Percentiles rank a stretch among this genome's conserved stretches.
These are phyloP conservation scores for Phyllotis vaccarum DNA, from an alignment of 2,797 vertebrate species.

Conservation along the genomic window DNA sequence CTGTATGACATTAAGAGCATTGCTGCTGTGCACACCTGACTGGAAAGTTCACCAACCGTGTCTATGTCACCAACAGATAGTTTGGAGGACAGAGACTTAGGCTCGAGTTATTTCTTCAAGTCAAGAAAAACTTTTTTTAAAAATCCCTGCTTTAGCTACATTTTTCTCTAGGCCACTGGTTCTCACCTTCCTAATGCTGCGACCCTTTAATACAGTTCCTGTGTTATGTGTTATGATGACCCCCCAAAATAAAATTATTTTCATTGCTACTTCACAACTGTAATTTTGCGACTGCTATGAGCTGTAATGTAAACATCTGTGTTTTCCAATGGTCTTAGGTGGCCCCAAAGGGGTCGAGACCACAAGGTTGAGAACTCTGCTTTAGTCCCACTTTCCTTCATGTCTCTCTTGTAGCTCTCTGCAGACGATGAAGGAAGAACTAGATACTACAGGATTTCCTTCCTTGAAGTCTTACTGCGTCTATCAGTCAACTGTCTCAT, in stretches of 20 bases:
- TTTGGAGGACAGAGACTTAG: background rate
- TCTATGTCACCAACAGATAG: background rate
- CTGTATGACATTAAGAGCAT: background rate
- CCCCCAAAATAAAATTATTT: too few relatives aligned
- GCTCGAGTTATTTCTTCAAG: background rate
- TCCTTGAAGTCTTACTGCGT: background rate
- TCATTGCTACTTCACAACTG: background rate
- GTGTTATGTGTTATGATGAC: background rate
- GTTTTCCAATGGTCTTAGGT: background rate
- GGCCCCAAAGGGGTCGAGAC: background rate
- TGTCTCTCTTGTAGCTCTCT: background rate
- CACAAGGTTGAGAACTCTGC: background rate
- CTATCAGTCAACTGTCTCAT: constrained; percentile 7
- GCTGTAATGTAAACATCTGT: background rate
- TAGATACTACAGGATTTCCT: background rate
- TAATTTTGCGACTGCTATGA: background rate
- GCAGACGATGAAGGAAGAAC: background rate
- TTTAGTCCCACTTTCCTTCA: background rate
- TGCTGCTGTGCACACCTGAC: background rate
- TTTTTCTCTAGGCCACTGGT: background rate
- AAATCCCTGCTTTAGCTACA: background rate
- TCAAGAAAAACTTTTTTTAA: too few relatives aligned
- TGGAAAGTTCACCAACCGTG: background rate
- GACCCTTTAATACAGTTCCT: background rate
- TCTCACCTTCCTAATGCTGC: background rate